Evolutionary conservation across 2,113 vertebrate species (phyloP), one percentile per base, ranked within the genome.

Genomic region (Furnarius figulus): DNA sequence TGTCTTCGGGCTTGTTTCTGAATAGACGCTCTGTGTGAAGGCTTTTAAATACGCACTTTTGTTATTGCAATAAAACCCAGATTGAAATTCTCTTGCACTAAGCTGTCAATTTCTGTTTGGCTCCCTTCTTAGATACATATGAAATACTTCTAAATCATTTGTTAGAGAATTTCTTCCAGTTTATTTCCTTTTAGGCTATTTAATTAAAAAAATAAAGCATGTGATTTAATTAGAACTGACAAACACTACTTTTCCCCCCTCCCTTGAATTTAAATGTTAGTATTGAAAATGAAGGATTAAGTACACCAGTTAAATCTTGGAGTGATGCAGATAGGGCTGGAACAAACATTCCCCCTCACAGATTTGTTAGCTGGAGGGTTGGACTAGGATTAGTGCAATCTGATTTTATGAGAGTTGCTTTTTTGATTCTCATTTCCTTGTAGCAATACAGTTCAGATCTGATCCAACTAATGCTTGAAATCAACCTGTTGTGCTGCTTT

Each of bases 1-100:
- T 96, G 94, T 97, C 96, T 96, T 95, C 89, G 0, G 93, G 95
- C 91, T 96, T 92, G 62, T 94, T 95, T 95, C 95, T 97, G 93
- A 97, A 97, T 96, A 88, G 95, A 97, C 95, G 85, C 93, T 91
- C 97, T 95, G 95, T 97, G 91, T 94, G 93, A 95, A 95, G 55
- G 91, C 87, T 96, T 95, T 97, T 97, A 95, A 97, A 95, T 95
- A 90, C 6, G 0, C 66, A 92, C 91, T 97, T 97, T 97, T 97
- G 95, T 96, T 95, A 96, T 87, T 90, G 94, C 95, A 96, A 74
- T 96, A 95, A 97, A 97, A 94, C 90, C 80, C 96, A 94, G 93
- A 94, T 49, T 94, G 89, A 94, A 97, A 93, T 85, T 96, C 87
- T 93, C 55, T 87, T 89, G 76, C 76, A 8, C 91, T 96, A 90